Percentiles rank a stretch among this genome's conserved stretches.
Conservation (phyloP, 2,797 vertebrate species). For the Scleropages formosus region DNA sequence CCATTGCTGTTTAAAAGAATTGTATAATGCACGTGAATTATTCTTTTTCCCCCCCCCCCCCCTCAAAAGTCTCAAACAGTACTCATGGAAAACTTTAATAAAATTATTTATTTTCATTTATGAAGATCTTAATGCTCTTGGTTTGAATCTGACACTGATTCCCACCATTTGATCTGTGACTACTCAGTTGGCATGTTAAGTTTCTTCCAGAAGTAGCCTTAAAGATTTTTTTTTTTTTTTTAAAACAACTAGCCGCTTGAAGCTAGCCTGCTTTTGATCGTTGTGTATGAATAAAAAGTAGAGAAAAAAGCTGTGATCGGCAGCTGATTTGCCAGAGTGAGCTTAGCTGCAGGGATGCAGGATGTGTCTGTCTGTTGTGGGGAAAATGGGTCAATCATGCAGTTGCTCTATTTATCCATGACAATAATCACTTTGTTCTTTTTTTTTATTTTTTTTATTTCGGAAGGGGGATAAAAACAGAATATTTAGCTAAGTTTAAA, state of each 20-base stretch:
- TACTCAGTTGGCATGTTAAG: not conserved
- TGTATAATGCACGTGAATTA: no score
- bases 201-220: not conserved
- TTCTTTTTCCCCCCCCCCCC: no score
- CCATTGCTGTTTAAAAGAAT: no score
- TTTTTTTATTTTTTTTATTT: not conserved
- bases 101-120: no score
- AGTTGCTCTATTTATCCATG: not conserved
- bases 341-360: not conserved
- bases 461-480: no score
- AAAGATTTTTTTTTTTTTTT: not conserved
- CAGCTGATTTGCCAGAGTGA: not conserved
- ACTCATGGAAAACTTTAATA: no score
- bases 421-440: constrained; percentile 17
- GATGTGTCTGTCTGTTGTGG: not conserved
- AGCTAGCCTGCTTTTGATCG: not conserved
- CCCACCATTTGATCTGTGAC: no score
- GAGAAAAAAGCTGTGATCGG: no score
- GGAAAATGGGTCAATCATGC: constrained; percentile 17
- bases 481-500: no score
- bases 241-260: not conserved
- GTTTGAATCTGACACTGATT: no score
- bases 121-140: no score
- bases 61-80: no score
- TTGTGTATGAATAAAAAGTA: not conserved